These are phyloP conservation scores for Lasiommata megera DNA, from an alignment of 2,888 invertebrate species.

Conservation along the genomic window DNA sequence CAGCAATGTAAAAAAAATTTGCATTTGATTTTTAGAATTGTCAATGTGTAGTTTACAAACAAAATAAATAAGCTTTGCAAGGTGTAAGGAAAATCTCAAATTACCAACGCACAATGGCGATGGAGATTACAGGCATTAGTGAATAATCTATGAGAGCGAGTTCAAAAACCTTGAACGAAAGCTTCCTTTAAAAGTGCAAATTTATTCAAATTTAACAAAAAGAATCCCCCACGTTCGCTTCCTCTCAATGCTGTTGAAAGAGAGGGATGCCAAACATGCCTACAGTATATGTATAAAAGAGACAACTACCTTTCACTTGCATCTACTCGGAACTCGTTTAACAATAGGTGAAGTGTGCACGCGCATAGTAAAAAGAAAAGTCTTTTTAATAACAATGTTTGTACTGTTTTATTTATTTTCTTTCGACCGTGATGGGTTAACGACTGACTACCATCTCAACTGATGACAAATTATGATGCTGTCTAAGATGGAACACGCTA, in stretches of 20 bases:
- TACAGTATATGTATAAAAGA: constrained; percentile 13
- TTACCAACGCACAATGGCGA: constrained; percentile 8
- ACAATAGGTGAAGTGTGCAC: constrained; percentile 60
- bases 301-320: constrained; percentile 22
- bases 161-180: constrained; percentile 57
- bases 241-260: constrained; percentile 45
- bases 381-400: constrained; percentile 30
- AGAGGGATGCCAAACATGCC: constrained; percentile 34
- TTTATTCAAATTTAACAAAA: constrained; percentile 75
- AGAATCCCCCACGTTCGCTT: constrained; percentile 53
- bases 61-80: background rate
- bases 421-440: constrained; percentile 1
- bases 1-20: too few relatives aligned
- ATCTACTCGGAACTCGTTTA: constrained; percentile 48
- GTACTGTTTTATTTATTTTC: constrained; percentile 6
- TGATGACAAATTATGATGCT: constrained; percentile 2
- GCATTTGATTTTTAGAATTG: too few relatives aligned
- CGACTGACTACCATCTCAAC: background rate
- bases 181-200: constrained; percentile 74
- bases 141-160: constrained; percentile 42
- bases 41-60: background rate
- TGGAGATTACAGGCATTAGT: constrained; percentile 18
- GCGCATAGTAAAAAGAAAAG: constrained; percentile 31
- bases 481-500: background rate
- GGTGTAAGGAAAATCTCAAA: background rate